These are phyloP conservation scores for Leptinotarsa juncta DNA, from an alignment of 2,888 invertebrate species.

Conservation along the genomic window DNA sequence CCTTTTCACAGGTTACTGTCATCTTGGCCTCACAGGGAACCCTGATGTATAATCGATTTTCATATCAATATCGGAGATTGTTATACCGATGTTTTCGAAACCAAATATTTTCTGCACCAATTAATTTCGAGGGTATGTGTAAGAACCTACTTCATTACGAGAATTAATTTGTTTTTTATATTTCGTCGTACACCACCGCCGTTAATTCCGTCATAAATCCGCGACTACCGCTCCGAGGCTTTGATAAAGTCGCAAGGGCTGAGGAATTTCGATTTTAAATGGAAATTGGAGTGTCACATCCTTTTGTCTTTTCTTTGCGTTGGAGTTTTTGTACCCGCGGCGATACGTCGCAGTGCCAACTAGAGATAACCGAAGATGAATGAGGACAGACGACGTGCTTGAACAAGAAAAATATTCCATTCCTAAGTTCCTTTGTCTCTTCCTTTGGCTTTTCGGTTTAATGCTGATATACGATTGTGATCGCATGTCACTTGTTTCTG, in stretches of 20 bases:
- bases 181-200: constrained; percentile 16
- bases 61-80: too few relatives aligned
- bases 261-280: constrained; percentile 64
- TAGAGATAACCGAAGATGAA: constrained; percentile 64
- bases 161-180: constrained; percentile 1
- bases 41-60: too few relatives aligned
- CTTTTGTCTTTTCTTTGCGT: constrained; percentile 62
- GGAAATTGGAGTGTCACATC: constrained; percentile 67
- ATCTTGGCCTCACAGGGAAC: too few relatives aligned
- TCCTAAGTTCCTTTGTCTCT: constrained; percentile 61
- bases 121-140: neutral
- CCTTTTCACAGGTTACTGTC: too few relatives aligned
- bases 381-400: constrained; percentile 61
- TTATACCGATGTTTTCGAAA: too few relatives aligned
- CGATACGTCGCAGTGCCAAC: constrained; percentile 60
- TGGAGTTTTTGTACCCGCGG: constrained; percentile 60
- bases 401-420: constrained; percentile 63
- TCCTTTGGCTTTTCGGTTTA: constrained; percentile 55
- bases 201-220: constrained; percentile 48
- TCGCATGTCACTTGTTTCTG: constrained; percentile 49
- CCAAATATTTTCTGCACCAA: neutral
- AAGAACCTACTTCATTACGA: too few relatives aligned
- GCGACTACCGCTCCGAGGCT: constrained; percentile 53
- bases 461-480: constrained; percentile 55
- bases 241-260: constrained; percentile 56